Percentiles rank a stretch among this genome's conserved stretches.
Evolutionary conservation across 1,140 invertebrate genomes (phyloP).

Genomic region (Bicyclus anynana): DNA sequence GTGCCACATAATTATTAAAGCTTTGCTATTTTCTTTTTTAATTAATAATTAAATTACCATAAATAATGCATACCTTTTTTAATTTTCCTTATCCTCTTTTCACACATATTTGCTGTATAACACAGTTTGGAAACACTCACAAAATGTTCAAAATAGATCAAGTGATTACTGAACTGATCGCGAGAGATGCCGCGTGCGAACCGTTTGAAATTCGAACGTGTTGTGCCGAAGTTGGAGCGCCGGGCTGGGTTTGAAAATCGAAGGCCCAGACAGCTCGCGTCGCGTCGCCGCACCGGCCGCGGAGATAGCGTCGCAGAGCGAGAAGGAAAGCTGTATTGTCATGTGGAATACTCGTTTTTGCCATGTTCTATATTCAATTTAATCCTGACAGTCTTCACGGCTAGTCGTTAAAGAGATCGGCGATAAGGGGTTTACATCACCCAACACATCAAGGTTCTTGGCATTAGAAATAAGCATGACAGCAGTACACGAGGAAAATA

Average conservation of each 20-base stretch:
- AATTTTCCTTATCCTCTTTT: conserved; percentile 61
- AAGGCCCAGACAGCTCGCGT: conserved; percentile 33
- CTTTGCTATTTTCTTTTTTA: conserved; percentile 3
- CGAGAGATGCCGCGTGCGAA: conserved; percentile 30
- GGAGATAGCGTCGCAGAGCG: conserved; percentile 27
- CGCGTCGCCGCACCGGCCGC: conserved; percentile 9
- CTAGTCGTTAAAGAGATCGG: too few species aligned
- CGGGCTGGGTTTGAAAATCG: conserved; percentile 46
- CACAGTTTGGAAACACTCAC: conserved; percentile 43
- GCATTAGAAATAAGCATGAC: too few species aligned
- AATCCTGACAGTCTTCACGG: too few species aligned
- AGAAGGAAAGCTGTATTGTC: conserved; percentile 43
- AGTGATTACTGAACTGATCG: conserved; percentile 17
- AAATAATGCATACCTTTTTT: conserved; percentile 62
- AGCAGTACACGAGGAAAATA: too few species aligned
- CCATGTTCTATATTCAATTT: too few species aligned
- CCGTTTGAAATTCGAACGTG: conserved; percentile 31
- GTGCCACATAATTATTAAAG: conserved; percentile 11
- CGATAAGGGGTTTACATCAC: too few species aligned
- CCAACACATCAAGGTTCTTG: too few species aligned
- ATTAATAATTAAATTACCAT: conserved; percentile 10
- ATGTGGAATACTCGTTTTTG: conserved; percentile 14
- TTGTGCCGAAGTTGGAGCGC: conserved; percentile 28
- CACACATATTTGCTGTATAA: conserved; percentile 57
- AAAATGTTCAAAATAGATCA: conserved; percentile 25